Base-by-base conservation (phyloP, 2,113 vertebrate species). In the Thalassarche chlororhynchos region DNA sequence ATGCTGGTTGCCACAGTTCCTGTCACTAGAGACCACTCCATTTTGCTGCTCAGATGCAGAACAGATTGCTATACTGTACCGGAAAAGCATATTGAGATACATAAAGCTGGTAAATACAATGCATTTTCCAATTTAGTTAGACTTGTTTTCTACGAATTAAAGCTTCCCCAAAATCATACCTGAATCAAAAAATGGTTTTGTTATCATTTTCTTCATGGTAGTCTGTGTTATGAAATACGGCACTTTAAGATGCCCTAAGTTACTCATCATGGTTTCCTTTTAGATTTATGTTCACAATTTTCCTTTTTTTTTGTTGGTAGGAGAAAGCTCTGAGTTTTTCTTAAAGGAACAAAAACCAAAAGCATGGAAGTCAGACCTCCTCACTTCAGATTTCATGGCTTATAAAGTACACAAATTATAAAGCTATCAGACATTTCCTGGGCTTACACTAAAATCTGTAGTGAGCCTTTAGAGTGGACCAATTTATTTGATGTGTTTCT, bases 401-500 rank as follows among this genome's bases (percentile, higher is more conserved):
- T 95, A 84, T 80, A 69, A 93, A 96, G 49, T 15, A 89, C 44
- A 88, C 34, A 91, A 87, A 91, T 96, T 91, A 95, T 77, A 90
- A 94, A 96, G 74, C 78, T 34, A 93, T 93, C 62, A 90, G 55
- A 62, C 54, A 14, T 81, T 86, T 91, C 81, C 82, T 0, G 0
- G 28, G n/a, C 80, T 95, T 84, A 84, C 85, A 77, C 65, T 90
- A 95, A 90, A 89, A 94, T 42, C 55, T 52, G 74, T 25, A 85
- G 88, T 17, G 52, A 93, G 47, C n/a, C 47, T 84, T 92, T 26
- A 91, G 65, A 91, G 66, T 51, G 81, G 87, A 97, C 71, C 82
- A 36, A 84, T 96, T 94, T 90, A 89, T 95, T 89, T 92, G 78
- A 96, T 96, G 68, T 40, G 49, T 78, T 95, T 92, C 91, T 88